Percentiles rank a stretch among this genome's conserved stretches.
Evolutionary conservation across 2,888 invertebrate species (phyloP).

Genomic region (Metacarcinus magister): DNA sequence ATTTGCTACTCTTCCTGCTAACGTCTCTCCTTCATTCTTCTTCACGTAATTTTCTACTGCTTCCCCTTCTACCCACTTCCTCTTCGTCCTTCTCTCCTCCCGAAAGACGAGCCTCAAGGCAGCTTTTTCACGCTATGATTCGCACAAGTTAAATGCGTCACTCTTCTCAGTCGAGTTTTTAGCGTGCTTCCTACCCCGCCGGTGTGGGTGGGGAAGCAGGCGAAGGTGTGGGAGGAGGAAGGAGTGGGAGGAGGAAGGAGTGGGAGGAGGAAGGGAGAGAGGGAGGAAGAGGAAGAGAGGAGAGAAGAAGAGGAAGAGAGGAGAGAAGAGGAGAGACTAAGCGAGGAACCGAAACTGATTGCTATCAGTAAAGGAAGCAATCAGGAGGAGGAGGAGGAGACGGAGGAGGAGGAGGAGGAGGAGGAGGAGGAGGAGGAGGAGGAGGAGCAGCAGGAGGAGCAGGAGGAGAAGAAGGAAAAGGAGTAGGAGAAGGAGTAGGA

Average conservation of each 20-base stretch:
- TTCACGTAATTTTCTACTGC: background rate
- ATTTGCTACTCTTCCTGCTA: background rate
- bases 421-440: slow-evolving; percentile 27
- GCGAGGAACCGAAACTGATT: background rate
- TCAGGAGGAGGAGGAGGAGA: background rate
- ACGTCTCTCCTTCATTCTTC: background rate
- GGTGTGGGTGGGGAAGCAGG: background rate
- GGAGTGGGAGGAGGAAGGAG: background rate
- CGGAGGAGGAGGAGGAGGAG: background rate
- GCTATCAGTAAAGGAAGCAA: slow-evolving; percentile 1
- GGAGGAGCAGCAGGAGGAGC: background rate
- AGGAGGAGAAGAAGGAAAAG: background rate
- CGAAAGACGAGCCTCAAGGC: background rate
- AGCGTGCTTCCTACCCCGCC: background rate
- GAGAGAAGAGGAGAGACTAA: background rate
- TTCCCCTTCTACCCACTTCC: background rate
- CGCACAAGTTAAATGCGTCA: background rate
- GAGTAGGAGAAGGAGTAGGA: background rate
- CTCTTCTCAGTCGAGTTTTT: slow-evolving; percentile 4
- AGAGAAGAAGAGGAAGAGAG: background rate
- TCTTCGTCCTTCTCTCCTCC: background rate
- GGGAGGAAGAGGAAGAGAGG: background rate
- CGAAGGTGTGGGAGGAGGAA: slow-evolving; percentile 39
- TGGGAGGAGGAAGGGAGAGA: background rate
- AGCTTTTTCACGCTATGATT: background rate